Conservation (phyloP, 2,113 vertebrate genomes). For the Phodopus roborovskii region DNA sequence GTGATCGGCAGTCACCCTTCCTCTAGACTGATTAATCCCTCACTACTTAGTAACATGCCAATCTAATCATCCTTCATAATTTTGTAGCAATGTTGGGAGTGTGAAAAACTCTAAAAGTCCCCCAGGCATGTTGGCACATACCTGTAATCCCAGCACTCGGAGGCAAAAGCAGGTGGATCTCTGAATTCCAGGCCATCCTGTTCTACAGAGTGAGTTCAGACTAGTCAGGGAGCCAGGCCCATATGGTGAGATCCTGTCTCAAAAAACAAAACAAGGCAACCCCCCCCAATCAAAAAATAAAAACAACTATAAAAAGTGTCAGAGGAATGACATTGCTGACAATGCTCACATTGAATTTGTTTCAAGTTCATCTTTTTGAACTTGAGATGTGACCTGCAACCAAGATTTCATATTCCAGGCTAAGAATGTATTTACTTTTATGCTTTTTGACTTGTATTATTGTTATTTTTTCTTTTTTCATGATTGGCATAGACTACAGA, state of each 20-base stretch:
- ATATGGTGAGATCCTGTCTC: neutral
- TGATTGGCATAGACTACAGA: slow-evolving; percentile 86
- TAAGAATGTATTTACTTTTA: slow-evolving; percentile 38
- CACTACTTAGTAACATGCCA: neutral
- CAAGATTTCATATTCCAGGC: neutral
- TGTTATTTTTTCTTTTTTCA: slow-evolving; percentile 16
- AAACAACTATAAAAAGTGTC: neutral
- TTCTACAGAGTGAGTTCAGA: neutral
- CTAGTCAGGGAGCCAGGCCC: neutral
- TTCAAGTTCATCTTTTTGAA: slow-evolving; percentile 14
- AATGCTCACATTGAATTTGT: neutral
- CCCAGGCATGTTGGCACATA: neutral
- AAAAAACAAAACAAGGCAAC: neutral
- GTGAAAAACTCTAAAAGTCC: neutral
- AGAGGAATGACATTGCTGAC: neutral
- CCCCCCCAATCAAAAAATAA: neutral
- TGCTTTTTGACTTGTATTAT: slow-evolving; percentile 46
- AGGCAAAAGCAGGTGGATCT: neutral
- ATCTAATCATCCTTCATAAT: slow-evolving; percentile 11
- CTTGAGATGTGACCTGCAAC: slow-evolving; percentile 13
- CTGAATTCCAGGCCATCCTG: neutral
- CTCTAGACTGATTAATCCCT: neutral
- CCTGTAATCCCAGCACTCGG: neutral
- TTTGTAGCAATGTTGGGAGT: neutral
- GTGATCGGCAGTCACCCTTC: neutral